Evolutionary conservation across 2,113 vertebrate species (phyloP), one percentile per base, ranked within the genome.

Genomic region (Anolis carolinensis): DNA sequence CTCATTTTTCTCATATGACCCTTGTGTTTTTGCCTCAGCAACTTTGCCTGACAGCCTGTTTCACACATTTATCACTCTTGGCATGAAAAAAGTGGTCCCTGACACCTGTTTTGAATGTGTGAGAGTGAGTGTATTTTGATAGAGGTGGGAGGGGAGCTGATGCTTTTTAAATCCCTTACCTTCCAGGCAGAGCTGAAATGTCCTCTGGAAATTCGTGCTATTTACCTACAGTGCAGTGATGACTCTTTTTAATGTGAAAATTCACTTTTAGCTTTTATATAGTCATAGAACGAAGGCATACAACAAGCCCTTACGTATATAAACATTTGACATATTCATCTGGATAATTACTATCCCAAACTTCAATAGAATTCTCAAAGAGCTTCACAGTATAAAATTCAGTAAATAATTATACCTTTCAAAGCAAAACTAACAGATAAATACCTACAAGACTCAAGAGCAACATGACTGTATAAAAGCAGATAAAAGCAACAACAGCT

Each of bases 41-140:
- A 62, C 82, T 93, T 36, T 80, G 20, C n/a, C 80, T 91, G 88
- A 91, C 83, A 91, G 82, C 25, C 77, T 89, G 39, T 65, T 91
- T 89, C 84, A 82, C 79, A 91, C 67, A 93, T 92, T 94, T 93
- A 90, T 93, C 89, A 93, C 83, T 91, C 86, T 87, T 72, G 78
- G 20, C 68, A 82, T 79, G 67, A 75, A 91, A 92, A 89, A 90
- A 91, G 67, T 21, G 44, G 63, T 27, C 86, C 25, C 39, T 88
- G 83, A 82, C 79, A 92, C 21, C 62, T 84, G 44, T 72, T 76
- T 87, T 92, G 78, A 88, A 90, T 90, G 68, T 21, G 21, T 90
- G 88, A 84, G 70, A 10, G 30, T 87, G 86, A 88, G 71, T 88
- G 79, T 7, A 30, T n/a, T 72, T 75, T 71, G 62, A 91, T 93